Conservation (phyloP, 2,113 vertebrate species). For the Anguilla japonica region DNA sequence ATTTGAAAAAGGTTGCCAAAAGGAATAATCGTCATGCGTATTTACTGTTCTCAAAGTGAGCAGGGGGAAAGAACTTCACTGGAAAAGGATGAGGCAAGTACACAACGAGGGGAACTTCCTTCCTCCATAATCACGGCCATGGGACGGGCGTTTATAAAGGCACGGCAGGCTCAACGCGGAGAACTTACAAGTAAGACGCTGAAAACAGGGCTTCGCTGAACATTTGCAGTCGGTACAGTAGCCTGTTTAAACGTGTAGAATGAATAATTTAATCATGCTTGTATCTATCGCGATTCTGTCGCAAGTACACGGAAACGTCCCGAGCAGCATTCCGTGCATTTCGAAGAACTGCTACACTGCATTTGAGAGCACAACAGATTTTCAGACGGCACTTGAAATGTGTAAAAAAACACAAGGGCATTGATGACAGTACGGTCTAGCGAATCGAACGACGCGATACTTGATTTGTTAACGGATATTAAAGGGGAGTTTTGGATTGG, state of each 20-base stretch:
- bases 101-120: conserved; percentile 50
- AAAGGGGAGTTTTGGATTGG: conserved; percentile 30
- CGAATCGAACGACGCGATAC: conserved; percentile 23
- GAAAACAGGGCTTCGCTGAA: neutral
- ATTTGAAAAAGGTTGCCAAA: neutral
- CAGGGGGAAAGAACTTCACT: conserved; percentile 13
- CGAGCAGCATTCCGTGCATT: conserved; percentile 45
- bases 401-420: conserved; percentile 39
- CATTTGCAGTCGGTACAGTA: neutral
- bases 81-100: conserved; percentile 2
- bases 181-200: neutral
- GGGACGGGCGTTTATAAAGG: conserved; percentile 57
- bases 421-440: conserved; percentile 57
- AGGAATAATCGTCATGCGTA: conserved; percentile 22
- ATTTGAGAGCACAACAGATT: conserved; percentile 19
- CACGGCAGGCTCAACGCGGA: neutral
- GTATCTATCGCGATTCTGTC: conserved; percentile 34
- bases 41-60: neutral
- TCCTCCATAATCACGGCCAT: conserved; percentile 46
- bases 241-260: conserved; percentile 30
- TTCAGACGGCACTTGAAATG: conserved; percentile 31
- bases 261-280: conserved; percentile 47
- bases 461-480: neutral
- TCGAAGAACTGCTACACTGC: conserved; percentile 50
- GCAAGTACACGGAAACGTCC: neutral